Evolutionary conservation across 35 echinoderm and acorn worm genomes (phyloP).

Genomic region (Acanthaster planci): DNA sequence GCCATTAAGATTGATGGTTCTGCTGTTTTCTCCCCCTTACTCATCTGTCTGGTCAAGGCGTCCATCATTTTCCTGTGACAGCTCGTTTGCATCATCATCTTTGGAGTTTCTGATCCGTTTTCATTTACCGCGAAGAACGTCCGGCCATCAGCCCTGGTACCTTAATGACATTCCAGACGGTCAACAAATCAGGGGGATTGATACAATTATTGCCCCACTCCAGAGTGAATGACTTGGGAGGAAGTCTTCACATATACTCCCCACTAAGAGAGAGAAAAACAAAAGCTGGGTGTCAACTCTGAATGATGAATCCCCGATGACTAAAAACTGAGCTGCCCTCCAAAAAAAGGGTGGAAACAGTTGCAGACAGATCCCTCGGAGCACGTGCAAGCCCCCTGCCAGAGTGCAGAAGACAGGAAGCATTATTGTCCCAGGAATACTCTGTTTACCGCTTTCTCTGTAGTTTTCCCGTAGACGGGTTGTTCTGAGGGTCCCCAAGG

Average conservation of each 20-base stretch:
- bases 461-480: not conserved
- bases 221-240: not conserved
- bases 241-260: not conserved
- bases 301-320: not conserved
- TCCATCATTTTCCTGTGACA: too few relatives aligned
- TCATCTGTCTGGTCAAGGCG: too few relatives aligned
- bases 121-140: not conserved
- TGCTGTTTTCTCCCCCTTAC: too few relatives aligned
- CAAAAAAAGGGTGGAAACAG: not conserved
- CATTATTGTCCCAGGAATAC: not conserved
- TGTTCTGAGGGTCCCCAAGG: not conserved
- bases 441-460: not conserved
- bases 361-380: not conserved
- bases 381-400: not conserved
- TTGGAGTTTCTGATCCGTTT: too few relatives aligned
- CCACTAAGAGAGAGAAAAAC: not conserved
- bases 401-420: not conserved
- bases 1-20: too few relatives aligned
- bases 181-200: not conserved
- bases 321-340: not conserved
- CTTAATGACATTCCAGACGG: not conserved
- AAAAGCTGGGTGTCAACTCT: not conserved
- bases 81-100: too few relatives aligned
- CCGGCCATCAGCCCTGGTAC: not conserved
- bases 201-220: not conserved